These are phyloP conservation scores for Napeogenes sylphis DNA, from an alignment of 2,888 invertebrate genomes.

Conservation along the genomic window DNA sequence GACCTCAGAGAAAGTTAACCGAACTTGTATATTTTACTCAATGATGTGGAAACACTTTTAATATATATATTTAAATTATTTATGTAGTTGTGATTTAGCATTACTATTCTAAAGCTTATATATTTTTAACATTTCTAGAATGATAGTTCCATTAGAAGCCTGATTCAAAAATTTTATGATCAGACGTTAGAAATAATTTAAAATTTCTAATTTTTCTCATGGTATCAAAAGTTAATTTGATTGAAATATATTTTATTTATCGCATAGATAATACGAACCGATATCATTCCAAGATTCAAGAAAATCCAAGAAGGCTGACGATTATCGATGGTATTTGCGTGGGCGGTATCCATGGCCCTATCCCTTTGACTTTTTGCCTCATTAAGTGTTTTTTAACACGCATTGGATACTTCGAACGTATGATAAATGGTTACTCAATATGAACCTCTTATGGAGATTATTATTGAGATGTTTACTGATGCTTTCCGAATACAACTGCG, in stretches of 20 bases:
- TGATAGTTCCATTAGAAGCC: no score
- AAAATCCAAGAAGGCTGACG: neutral
- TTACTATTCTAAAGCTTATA: no score
- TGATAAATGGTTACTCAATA: conserved; percentile 63
- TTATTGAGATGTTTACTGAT: conserved; percentile 50
- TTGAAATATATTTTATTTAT: no score
- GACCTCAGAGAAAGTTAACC: conserved; percentile 26
- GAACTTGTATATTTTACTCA: conserved; percentile 14
- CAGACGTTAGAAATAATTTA: no score
- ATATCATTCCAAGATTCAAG: no score
- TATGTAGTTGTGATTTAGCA: no score
- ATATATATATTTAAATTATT: neutral
- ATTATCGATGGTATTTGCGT: conserved; percentile 50
- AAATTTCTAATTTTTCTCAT: no score
- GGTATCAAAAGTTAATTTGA: no score
- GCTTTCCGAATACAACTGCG: conserved; percentile 34
- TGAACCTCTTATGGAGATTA: conserved; percentile 55
- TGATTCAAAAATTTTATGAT: no score
- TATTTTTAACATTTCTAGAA: no score
- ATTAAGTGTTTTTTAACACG: conserved; percentile 68
- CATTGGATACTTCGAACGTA: conserved; percentile 53
- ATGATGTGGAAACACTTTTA: neutral
- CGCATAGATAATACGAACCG: no score
- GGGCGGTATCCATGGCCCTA: conserved; percentile 53
- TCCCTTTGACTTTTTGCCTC: conserved; percentile 68